Evolutionary conservation across 2,797 vertebrate species (phyloP).

Genomic region (Intellagama lesueurii): DNA sequence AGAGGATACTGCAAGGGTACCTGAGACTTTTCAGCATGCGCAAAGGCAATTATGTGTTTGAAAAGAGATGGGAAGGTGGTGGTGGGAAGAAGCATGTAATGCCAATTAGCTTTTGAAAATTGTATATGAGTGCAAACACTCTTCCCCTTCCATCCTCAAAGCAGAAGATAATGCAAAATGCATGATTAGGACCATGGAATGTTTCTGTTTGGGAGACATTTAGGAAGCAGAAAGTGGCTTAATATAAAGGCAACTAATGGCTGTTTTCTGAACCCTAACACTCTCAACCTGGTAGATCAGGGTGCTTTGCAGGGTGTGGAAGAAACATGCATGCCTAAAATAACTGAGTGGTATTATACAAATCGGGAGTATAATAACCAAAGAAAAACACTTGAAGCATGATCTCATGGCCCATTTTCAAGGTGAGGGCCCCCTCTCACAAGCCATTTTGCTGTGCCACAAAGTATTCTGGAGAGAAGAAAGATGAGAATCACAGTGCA

Average conservation of each 20-base stretch:
- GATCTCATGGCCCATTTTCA: not conserved
- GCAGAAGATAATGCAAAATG: conserved; percentile 2
- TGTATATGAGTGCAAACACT: not conserved
- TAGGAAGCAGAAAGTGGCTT: not conserved
- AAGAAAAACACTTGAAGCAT: not conserved
- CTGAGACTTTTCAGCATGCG: not conserved
- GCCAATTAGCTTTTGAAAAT: not conserved
- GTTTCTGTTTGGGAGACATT: not conserved
- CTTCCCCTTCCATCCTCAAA: not conserved
- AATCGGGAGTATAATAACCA: not conserved
- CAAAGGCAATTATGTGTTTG: not conserved
- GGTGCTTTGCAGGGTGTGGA: too few species aligned
- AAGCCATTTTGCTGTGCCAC: not conserved
- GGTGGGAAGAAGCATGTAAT: not conserved
- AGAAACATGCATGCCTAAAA: too few species aligned
- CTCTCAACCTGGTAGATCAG: too few species aligned
- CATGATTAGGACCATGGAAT: not conserved
- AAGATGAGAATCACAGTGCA: not conserved
- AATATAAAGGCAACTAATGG: not conserved
- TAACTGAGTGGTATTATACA: not conserved
- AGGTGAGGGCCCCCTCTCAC: not conserved
- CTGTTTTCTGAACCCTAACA: not conserved
- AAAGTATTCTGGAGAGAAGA: not conserved
- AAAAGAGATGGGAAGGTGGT: not conserved
- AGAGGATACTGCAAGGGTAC: not conserved